Conservation (phyloP, 2,113 vertebrate species). For the Balaeniceps rex region DNA sequence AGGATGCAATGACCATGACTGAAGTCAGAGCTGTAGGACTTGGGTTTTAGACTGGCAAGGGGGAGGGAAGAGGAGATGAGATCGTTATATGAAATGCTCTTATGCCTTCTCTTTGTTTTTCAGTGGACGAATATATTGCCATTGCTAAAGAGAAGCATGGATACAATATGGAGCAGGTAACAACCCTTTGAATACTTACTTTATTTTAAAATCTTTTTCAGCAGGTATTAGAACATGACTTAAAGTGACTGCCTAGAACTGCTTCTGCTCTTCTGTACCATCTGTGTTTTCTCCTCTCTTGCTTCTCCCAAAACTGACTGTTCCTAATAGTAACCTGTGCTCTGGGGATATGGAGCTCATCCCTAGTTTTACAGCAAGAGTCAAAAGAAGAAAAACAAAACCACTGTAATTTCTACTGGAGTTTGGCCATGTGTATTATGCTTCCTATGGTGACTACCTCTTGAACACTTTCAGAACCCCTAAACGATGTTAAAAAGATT, state of each 20-base stretch:
- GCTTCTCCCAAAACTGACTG: not conserved
- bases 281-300: not conserved
- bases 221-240: not conserved
- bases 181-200: not conserved
- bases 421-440: not conserved
- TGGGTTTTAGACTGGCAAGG: not conserved
- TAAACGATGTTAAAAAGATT: not conserved
- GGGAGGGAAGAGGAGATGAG: not conserved
- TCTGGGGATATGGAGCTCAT: not conserved
- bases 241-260: not conserved
- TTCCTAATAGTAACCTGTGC: not conserved
- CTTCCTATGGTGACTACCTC: not conserved
- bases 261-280: not conserved
- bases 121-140: constrained; percentile 94
- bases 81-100: not conserved
- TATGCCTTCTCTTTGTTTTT: constrained; percentile 57
- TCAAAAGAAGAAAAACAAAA: not conserved
- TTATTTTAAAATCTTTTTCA: not conserved
- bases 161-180: constrained; percentile 98
- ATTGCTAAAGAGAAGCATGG: constrained; percentile 96
- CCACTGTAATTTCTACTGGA: not conserved
- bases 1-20: not conserved
- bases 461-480: not conserved
- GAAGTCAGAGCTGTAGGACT: not conserved
- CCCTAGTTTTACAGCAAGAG: not conserved